Conservation (phyloP, 2,888 invertebrate species). For the Cheilosia grossa region DNA sequence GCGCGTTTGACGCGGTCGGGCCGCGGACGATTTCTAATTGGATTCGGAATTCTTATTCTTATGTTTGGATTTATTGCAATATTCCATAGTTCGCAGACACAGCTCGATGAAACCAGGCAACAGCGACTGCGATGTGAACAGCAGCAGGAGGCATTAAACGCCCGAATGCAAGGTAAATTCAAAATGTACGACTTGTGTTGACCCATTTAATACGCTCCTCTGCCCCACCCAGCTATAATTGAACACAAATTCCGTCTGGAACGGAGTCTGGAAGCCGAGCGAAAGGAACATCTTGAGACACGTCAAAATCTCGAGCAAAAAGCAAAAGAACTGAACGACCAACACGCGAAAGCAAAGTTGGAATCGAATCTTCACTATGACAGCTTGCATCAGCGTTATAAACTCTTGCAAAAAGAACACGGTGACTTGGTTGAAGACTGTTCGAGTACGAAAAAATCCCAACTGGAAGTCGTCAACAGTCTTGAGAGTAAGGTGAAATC, state of each 20-base stretch:
- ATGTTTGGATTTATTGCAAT: conserved; percentile 85
- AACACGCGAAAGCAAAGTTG: conserved; percentile 84
- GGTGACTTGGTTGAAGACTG: conserved; percentile 84
- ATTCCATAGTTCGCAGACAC: conserved; percentile 85
- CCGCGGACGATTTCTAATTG: conserved; percentile 85
- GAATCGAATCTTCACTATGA: conserved; percentile 84
- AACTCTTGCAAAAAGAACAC: conserved; percentile 84
- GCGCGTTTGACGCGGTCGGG: conserved; percentile 85
- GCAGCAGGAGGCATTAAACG: conserved; percentile 85
- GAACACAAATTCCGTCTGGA: conserved; percentile 86
- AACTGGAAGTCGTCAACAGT: conserved; percentile 83
- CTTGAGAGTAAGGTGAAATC: conserved; percentile 84
- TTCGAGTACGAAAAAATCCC: conserved; percentile 83
- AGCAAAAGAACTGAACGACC: conserved; percentile 84
- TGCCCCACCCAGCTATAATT: conserved; percentile 83
- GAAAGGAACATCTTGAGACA: conserved; percentile 84
- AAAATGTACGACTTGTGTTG: conserved; percentile 15
- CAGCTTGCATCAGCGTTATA: conserved; percentile 85
- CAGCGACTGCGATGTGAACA: conserved; percentile 85
- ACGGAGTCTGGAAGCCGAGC: conserved; percentile 85
- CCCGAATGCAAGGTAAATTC: conserved; percentile 85
- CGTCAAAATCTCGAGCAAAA: conserved; percentile 84
- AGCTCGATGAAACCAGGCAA: conserved; percentile 85
- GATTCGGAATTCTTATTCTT: conserved; percentile 84
- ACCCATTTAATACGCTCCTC: conserved; percentile 55